phyloP scores from a whole-genome alignment of 2,888 invertebrate species.

The Crematogaster levior region DNA sequence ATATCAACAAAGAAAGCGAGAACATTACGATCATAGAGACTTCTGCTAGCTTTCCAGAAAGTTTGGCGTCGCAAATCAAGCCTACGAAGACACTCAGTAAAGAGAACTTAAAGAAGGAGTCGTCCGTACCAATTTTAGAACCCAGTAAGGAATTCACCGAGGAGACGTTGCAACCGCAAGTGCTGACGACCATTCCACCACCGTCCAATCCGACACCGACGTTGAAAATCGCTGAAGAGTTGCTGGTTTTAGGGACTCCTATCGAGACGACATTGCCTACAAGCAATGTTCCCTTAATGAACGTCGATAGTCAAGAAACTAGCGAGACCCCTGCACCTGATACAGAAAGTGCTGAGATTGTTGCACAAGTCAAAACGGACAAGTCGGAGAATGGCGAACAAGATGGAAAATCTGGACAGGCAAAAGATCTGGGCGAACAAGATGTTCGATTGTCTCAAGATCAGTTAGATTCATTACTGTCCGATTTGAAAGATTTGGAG shows the following conservation, averaged over 20 bases:
- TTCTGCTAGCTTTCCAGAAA: constrained; percentile 55
- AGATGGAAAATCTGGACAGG: constrained; percentile 57
- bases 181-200: constrained; percentile 71
- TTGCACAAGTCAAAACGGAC: constrained; percentile 48
- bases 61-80: constrained; percentile 77
- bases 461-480: constrained; percentile 82
- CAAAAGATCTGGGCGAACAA: constrained; percentile 69
- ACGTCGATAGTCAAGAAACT: constrained; percentile 55
- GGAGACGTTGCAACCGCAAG: constrained; percentile 73
- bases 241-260: constrained; percentile 51
- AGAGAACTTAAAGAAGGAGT: constrained; percentile 76
- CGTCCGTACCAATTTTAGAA: constrained; percentile 75
- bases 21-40: constrained; percentile 30
- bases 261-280: constrained; percentile 65
- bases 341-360: constrained; percentile 54
- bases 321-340: constrained; percentile 12
- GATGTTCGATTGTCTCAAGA: constrained; percentile 80
- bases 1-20: constrained; percentile 46
- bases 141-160: constrained; percentile 73
- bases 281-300: constrained; percentile 34
- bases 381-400: constrained; percentile 60
- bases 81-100: constrained; percentile 77
- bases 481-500: constrained; percentile 84
- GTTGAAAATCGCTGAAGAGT: constrained; percentile 70
- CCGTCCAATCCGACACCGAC: constrained; percentile 65